These are phyloP conservation scores for Nymphalis polychloros DNA, from an alignment of 2,888 invertebrate genomes.

Conservation along the genomic window DNA sequence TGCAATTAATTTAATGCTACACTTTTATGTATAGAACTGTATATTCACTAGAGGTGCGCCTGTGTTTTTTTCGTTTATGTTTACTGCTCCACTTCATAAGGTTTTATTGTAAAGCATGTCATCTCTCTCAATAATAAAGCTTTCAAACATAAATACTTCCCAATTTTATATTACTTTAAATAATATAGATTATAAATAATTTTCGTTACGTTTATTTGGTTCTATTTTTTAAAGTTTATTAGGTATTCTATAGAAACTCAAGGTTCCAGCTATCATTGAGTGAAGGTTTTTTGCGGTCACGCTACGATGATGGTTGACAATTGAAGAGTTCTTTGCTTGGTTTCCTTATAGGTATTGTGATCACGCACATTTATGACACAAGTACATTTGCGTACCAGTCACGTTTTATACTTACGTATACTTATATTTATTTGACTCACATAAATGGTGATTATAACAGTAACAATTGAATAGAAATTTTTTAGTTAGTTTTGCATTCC, in stretches of 20 bases:
- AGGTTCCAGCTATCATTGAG: conserved; percentile 24
- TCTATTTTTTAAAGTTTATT: no score
- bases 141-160: no score
- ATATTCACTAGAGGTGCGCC: no score
- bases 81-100: no score
- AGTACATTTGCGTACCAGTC: conserved; percentile 18
- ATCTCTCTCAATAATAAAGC: no score
- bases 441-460: not conserved
- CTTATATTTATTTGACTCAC: not conserved
- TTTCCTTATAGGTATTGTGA: conserved; percentile 30
- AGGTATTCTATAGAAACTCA: conserved; percentile 20
- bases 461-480: not conserved
- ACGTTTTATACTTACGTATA: conserved; percentile 9
- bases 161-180: no score
- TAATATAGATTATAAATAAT: no score
- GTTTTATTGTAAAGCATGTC: no score
- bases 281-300: conserved; percentile 19
- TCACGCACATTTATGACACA: conserved; percentile 33
- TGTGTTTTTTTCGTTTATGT: no score
- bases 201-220: no score
- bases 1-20: no score
- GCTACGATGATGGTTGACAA: conserved; percentile 25
- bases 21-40: no score
- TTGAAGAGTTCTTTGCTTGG: conserved; percentile 17
- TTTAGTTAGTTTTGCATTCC: not conserved